Base-by-base conservation (phyloP, 1,140 invertebrate genomes). In the Drosophila watanabei region DNA sequence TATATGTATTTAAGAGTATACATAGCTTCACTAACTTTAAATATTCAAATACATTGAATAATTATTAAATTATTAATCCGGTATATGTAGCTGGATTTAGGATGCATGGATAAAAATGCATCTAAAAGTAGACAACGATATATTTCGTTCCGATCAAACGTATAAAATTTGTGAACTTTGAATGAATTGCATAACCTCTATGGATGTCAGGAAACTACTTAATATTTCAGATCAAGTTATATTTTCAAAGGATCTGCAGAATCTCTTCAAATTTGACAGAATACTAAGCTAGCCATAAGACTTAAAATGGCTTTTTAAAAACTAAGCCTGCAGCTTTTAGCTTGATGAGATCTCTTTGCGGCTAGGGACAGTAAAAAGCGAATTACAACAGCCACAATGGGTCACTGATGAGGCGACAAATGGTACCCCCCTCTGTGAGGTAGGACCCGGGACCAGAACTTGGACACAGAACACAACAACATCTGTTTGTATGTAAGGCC, bases 381-480 rank as follows among this genome's bases (percentile, higher is more conserved):
- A 45, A 56, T 46, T 70, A 70, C 49, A 69, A 46, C 32, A 13
- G 68, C 39, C 64, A 56, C 68, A 71, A 72, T 72, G 37, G 30
- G 39, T 8, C 35, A 16, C 43, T 33, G 41, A 72, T 58, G 51
- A 39, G 65, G 43, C 52, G 52, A 49, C 68, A 59, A 71, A 49
- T 72, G n/a, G 45, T 7, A 18, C 30, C 30, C 45, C 35, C 57
- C n/a, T 46, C 70, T 43, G 45, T 73, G 68, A 45, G 68, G 68
- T 56, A 71, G 62, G 62, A 70, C 46, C 60, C 61, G 41, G 60
- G 60, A 65, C 41, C 30, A 14, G 13, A 32, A 32, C 62, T 57
- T 10, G 35, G 54, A 57, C 48, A 39, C 62, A 70, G 61, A 70
- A 52, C 30, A n/a, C 9, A 20, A 32, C 62, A 58, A 39, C 48